phyloP scores from a whole-genome alignment of 30 jellyfish, hydroid and myxozoan genomes.

The Turritopsis rubra region DNA sequence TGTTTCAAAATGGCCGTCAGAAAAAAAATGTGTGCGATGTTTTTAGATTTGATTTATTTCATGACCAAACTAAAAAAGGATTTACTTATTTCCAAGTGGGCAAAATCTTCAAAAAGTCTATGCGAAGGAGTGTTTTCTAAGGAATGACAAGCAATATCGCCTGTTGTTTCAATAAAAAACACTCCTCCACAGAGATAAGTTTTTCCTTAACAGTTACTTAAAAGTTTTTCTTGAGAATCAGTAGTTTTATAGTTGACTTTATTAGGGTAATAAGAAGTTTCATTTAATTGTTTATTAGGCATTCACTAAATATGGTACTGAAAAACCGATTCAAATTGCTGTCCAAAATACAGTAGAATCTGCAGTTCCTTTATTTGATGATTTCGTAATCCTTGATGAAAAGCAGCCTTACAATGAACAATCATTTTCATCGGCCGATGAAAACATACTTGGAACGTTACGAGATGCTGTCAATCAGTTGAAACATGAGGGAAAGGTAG shows the following conservation, averaged over 20 bases:
- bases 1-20: too few relatives aligned
- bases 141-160: too few relatives aligned
- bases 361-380: constrained; percentile 3
- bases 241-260: too few relatives aligned
- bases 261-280: too few relatives aligned
- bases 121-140: too few relatives aligned
- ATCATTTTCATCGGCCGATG: not conserved
- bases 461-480: not conserved
- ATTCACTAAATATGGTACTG: not conserved
- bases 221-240: too few relatives aligned
- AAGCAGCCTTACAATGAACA: constrained; percentile 1
- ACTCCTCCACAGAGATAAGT: too few relatives aligned
- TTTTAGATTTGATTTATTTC: not conserved
- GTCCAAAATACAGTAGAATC: not conserved
- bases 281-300: not conserved
- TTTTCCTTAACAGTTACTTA: too few relatives aligned
- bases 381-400: constrained; percentile 10
- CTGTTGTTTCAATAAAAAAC: too few relatives aligned
- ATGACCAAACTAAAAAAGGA: not conserved
- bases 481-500: not conserved
- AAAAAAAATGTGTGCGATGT: not conserved
- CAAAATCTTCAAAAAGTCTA: too few relatives aligned
- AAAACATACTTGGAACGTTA: not conserved
- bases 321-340: not conserved
- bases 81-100: too few relatives aligned